phyloP scores from a whole-genome alignment of 2,888 invertebrate genomes.

The Xanthorhoe spadicearia region DNA sequence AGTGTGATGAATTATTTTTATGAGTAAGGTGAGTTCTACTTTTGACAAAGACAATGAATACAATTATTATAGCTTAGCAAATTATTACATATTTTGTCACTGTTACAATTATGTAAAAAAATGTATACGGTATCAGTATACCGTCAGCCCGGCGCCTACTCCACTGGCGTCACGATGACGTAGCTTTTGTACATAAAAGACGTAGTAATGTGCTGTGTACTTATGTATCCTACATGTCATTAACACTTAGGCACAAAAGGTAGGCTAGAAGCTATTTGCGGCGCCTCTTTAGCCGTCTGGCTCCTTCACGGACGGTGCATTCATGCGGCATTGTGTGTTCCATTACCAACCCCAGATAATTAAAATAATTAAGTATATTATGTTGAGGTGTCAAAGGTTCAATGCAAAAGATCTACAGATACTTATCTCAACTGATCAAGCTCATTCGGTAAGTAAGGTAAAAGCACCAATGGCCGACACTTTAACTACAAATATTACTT shows the following conservation, averaged over 20 bases:
- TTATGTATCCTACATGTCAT: conserved; percentile 41
- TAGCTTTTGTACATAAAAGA: conserved; percentile 49
- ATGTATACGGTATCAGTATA: conserved; percentile 37
- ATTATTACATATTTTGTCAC: background rate
- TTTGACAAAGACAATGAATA: no score
- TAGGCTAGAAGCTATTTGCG: conserved; percentile 28
- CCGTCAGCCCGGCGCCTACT: conserved; percentile 50
- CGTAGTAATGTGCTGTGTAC: conserved; percentile 44
- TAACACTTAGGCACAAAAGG: conserved; percentile 36
- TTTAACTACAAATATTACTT: no score
- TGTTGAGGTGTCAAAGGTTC: no score
- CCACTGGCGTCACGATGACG: conserved; percentile 53
- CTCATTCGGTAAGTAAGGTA: no score
- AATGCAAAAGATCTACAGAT: no score
- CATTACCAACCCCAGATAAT: conserved; percentile 4
- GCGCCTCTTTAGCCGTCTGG: conserved; percentile 22
- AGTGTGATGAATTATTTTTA: no score
- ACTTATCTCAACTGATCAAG: no score
- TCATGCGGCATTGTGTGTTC: conserved; percentile 16
- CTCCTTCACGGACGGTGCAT: conserved; percentile 14
- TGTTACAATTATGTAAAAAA: conserved; percentile 39
- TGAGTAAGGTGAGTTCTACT: no score
- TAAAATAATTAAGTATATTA: no score
- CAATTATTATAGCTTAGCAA: background rate
- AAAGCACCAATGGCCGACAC: no score